phyloP scores from a whole-genome alignment of 92 coral and sea anemone genomes.

The Scolanthus callimorphus region DNA sequence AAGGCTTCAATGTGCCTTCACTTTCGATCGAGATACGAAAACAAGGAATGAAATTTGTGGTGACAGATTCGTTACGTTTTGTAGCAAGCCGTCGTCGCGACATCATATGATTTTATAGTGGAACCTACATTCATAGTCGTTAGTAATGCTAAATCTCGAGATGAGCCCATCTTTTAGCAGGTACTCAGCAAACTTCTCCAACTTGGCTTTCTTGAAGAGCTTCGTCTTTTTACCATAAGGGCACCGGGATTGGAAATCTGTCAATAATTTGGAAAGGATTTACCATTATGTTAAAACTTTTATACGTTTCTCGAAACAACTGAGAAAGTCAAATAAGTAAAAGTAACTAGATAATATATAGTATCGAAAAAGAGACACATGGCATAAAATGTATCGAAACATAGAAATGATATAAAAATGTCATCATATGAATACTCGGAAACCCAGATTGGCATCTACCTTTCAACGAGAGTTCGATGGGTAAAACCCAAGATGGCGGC shows the following conservation, averaged over 20 bases:
- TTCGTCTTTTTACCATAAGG: slow-evolving; percentile 96
- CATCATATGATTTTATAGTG: too few species aligned
- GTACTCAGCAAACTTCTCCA: slow-evolving; percentile 97
- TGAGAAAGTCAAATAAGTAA: too few species aligned
- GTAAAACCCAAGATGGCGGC: slow-evolving; percentile 97
- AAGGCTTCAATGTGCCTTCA: too few species aligned
- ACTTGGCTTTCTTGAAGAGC: slow-evolving; percentile 92
- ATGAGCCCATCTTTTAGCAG: slow-evolving; percentile 90
- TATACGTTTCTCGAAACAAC: too few species aligned
- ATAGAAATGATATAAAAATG: too few species aligned
- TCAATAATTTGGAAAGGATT: too few species aligned
- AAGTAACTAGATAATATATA: neutral
- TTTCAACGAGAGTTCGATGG: slow-evolving; percentile 79
- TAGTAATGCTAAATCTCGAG: slow-evolving; percentile 69
- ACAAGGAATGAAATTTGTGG: too few species aligned
- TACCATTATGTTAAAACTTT: neutral
- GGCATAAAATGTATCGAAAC: neutral
- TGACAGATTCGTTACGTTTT: too few species aligned
- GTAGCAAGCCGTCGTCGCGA: too few species aligned
- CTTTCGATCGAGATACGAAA: too few species aligned
- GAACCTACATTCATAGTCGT: slow-evolving; percentile 95
- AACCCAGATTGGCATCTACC: too few species aligned
- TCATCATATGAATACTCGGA: too few species aligned
- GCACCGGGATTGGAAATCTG: slow-evolving; percentile 93
- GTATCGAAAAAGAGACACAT: neutral